These are phyloP conservation scores for Danio kyathit DNA, from an alignment of 2,797 vertebrate genomes.

Conservation along the genomic window DNA sequence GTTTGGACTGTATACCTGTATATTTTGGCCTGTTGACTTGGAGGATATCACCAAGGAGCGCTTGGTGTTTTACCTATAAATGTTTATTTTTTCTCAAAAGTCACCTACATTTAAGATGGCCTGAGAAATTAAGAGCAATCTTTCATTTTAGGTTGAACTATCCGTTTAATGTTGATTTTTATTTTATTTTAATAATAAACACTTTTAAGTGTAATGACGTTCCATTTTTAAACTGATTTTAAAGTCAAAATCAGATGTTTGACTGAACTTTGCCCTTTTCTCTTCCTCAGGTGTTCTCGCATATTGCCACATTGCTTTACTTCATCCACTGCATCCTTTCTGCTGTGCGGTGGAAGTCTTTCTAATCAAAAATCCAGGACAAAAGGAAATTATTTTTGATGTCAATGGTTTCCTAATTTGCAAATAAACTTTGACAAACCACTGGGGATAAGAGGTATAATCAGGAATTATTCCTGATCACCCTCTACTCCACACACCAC, in stretches of 20 bases:
- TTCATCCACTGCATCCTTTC: conserved; percentile 80
- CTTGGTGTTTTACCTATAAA: too few species aligned
- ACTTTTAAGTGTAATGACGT: background rate
- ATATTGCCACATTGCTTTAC: conserved; percentile 72
- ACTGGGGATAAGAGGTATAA: background rate
- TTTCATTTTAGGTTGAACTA: too few species aligned
- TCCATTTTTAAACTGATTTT: background rate
- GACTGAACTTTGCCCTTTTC: background rate
- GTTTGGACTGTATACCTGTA: too few species aligned
- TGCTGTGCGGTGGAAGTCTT: conserved; percentile 77
- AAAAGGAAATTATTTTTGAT: background rate
- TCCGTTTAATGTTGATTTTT: too few species aligned
- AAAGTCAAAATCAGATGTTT: background rate
- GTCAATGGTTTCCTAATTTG: background rate
- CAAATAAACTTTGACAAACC: conserved; percentile 1
- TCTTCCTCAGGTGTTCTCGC: conserved; percentile 76
- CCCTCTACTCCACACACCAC: background rate
- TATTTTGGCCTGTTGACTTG: too few species aligned
- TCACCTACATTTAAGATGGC: too few species aligned
- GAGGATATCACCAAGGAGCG: too few species aligned
- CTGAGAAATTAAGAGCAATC: too few species aligned
- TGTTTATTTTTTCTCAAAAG: too few species aligned
- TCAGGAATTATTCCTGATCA: background rate
- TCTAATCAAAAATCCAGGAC: conserved; percentile 60
- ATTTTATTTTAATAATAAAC: background rate